Evolutionary conservation across 2,113 vertebrate species (phyloP).

Genomic region (Otus sunia): DNA sequence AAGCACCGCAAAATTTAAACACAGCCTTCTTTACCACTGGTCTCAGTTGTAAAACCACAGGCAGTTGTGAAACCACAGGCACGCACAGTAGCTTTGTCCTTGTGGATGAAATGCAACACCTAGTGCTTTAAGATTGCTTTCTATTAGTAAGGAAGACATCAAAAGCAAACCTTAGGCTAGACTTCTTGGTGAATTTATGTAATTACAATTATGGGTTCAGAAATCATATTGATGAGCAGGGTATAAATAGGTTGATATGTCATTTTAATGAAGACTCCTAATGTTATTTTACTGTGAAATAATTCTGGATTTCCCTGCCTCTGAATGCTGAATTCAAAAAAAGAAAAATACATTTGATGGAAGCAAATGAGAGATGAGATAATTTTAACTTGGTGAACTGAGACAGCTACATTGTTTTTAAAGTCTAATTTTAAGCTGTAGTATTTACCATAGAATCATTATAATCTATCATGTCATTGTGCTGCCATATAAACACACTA

Average conservation of each 20-base stretch:
- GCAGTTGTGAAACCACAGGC: neutral
- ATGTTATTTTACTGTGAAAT: neutral
- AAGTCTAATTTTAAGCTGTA: conserved; percentile 12
- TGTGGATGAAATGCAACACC: neutral
- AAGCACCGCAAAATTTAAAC: neutral
- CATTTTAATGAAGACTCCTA: neutral
- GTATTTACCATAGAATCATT: neutral
- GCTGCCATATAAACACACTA: neutral
- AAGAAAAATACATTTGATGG: neutral
- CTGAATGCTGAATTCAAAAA: neutral
- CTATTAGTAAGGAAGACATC: neutral
- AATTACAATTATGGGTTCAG: neutral
- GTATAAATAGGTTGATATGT: neutral
- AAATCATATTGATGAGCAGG: neutral
- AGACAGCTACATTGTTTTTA: neutral
- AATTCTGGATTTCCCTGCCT: neutral
- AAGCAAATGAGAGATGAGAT: conserved; percentile 7
- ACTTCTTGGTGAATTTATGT: neutral
- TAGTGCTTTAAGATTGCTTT: neutral
- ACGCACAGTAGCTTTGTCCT: neutral
- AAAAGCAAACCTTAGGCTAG: neutral
- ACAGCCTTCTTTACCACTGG: neutral
- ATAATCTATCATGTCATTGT: neutral
- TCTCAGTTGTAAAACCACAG: neutral
- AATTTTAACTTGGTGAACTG: conserved; percentile 11